Evolutionary conservation across 2,113 vertebrate species (phyloP).

Genomic region (Indicator indicator): DNA sequence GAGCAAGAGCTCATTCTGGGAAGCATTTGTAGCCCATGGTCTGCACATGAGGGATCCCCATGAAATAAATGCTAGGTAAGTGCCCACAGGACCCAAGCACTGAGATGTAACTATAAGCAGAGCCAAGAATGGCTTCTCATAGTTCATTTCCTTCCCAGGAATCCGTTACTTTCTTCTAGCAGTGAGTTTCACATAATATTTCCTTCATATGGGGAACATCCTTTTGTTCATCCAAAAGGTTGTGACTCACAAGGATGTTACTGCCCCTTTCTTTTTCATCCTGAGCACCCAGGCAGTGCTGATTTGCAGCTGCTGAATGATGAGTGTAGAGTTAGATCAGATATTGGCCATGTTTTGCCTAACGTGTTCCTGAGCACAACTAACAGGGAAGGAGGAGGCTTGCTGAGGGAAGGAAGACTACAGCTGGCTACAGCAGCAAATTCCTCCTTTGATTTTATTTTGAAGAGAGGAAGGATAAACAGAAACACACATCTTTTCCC

Average conservation of each 20-base stretch:
- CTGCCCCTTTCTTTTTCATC: not conserved
- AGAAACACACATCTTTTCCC: slow-evolving; percentile 8
- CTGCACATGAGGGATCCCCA: not conserved
- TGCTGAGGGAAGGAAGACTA: not conserved
- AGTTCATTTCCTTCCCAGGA: not conserved
- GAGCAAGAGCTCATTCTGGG: not conserved
- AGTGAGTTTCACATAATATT: not conserved
- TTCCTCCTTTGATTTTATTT: slow-evolving; percentile 45
- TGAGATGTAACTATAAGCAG: not conserved
- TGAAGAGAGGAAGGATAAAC: slow-evolving; percentile 24
- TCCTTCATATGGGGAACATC: not conserved
- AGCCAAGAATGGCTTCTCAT: not conserved
- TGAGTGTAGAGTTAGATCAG: not conserved
- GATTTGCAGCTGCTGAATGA: not conserved
- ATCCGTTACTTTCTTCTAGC: not conserved
- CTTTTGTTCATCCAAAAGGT: not conserved
- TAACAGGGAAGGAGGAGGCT: not conserved
- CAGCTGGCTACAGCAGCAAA: slow-evolving; percentile 8
- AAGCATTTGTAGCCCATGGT: rapidly evolving
- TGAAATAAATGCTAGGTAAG: not conserved
- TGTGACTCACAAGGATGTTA: not conserved
- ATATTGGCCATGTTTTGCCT: not conserved
- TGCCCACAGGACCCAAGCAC: not conserved
- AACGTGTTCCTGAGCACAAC: rapidly evolving
- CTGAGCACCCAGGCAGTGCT: not conserved